Conservation (phyloP, 2,113 vertebrate species). For the Paralichthys olivaceus region DNA sequence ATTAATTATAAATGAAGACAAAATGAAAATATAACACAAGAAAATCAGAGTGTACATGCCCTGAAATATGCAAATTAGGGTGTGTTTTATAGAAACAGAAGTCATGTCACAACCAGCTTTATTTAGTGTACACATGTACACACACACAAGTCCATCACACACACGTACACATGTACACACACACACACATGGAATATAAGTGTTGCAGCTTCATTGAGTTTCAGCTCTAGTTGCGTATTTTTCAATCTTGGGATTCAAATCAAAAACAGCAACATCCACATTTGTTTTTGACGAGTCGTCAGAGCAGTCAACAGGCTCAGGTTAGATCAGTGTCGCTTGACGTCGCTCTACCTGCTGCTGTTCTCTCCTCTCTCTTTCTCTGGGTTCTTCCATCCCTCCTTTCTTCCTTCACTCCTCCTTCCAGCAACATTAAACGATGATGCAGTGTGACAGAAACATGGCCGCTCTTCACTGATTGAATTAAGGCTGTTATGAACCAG, state of each 20-base stretch:
- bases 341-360: not conserved
- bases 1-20: not conserved
- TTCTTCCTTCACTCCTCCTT: too few relatives aligned
- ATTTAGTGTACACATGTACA: conserved; percentile 29
- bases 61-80: conserved; percentile 39
- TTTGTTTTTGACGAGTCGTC: too few relatives aligned
- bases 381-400: too few relatives aligned
- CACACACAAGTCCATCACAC: not conserved
- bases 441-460: too few relatives aligned
- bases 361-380: not conserved
- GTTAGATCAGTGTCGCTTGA: too few relatives aligned
- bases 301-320: too few relatives aligned
- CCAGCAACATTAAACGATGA: too few relatives aligned
- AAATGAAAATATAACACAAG: not conserved
- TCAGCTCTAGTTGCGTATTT: too few relatives aligned
- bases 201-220: too few relatives aligned
- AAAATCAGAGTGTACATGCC: not conserved
- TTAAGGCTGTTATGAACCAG: not conserved
- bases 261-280: too few relatives aligned
- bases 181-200: not conserved
- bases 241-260: too few relatives aligned
- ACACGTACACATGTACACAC: not conserved
- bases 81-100: conserved; percentile 1
- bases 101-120: conserved; percentile 45
- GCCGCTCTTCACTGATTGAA: too few relatives aligned